phyloP scores from a whole-genome alignment of 2,888 invertebrate species.

The Cheilosia pagana region DNA sequence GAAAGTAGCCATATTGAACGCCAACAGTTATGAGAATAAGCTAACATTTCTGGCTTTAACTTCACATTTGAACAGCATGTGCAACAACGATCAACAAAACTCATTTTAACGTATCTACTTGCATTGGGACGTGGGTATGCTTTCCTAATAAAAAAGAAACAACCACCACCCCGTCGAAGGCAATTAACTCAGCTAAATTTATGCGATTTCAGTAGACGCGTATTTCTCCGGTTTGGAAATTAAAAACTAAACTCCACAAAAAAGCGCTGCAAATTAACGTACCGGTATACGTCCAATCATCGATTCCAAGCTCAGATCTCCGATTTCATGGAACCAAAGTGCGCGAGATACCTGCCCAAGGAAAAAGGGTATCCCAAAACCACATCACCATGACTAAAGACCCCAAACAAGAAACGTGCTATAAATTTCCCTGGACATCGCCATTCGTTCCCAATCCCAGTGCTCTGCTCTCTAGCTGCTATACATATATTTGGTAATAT shows the following conservation, averaged over 20 bases:
- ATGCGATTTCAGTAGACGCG: slow-evolving; percentile 35
- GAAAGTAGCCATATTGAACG: no score
- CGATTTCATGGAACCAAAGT: slow-evolving; percentile 57
- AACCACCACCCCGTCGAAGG: not conserved
- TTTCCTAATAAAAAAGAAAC: not conserved
- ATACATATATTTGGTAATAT: slow-evolving; percentile 33
- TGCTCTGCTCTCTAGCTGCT: slow-evolving; percentile 28
- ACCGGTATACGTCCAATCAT: slow-evolving; percentile 30
- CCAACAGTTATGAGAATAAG: no score
- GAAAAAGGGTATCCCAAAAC: slow-evolving; percentile 58
- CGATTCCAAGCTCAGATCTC: slow-evolving; percentile 59
- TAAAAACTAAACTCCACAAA: slow-evolving; percentile 6
- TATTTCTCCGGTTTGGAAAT: slow-evolving; percentile 22
- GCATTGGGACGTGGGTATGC: not conserved
- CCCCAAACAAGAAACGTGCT: slow-evolving; percentile 69
- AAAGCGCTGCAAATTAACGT: slow-evolving; percentile 34
- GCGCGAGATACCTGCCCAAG: slow-evolving; percentile 3
- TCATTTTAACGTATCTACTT: slow-evolving; percentile 4
- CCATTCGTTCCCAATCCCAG: slow-evolving; percentile 61
- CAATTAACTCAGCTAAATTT: slow-evolving; percentile 34
- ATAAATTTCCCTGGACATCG: slow-evolving; percentile 71
- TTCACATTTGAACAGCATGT: not conserved
- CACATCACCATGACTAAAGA: slow-evolving; percentile 74
- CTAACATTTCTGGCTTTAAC: no score
- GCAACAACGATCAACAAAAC: not conserved